Base-by-base conservation (phyloP, 2,888 invertebrate genomes). In the Melanargia galathea region DNA sequence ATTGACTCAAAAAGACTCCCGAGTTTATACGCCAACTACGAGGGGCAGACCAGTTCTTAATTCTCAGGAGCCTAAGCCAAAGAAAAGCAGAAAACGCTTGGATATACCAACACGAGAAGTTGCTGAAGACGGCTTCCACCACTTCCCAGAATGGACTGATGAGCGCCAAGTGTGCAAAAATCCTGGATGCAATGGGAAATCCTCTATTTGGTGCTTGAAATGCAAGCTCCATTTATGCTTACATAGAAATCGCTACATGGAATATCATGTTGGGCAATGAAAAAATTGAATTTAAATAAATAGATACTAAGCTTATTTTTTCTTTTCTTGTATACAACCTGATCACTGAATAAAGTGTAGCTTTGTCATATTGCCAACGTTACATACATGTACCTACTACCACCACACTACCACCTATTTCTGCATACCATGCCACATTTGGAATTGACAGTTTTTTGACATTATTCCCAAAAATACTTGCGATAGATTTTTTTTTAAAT, bases 141-240 rank as follows among this genome's bases (percentile, higher is more conserved):
- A 16, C 40, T 40, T 40, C 40, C 40, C 40, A 40, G 40, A 40
- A 40, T 40, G 16, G 40, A 40, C 16, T 16, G 16, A 40, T 40
- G 40, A 40, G 40, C 40, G 40, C 40, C 40, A 40, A 40, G 40
- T 40, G 16, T 40, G 40, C 40, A 40, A 16, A 40, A 40, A 6
- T 16, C 40, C 40, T 40, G 40, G 40, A 13, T 40, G 40, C 40
- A 40, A 40, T 40, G 40, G 40, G 16, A 40, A 40, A 40, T 40
- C 16, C 40, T 40, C n/a, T 16, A 40, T 40, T 35, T 35, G 35
- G n/a, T 40, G 40, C 13, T 40, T 40, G 16, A 40, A 40, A 40
- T 40, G 40, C 40, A 40, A 40, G 40, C n/a, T 40, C 40, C 16
- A 40, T 40, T 40, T 40, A 40, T 40, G 40, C 40, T 40, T 35